A percentile compares a stretch with the other conserved stretches of the same genome.
Conservation (phyloP, 1,140 invertebrate species). For the Drosophila pseudoobscura region DNA sequence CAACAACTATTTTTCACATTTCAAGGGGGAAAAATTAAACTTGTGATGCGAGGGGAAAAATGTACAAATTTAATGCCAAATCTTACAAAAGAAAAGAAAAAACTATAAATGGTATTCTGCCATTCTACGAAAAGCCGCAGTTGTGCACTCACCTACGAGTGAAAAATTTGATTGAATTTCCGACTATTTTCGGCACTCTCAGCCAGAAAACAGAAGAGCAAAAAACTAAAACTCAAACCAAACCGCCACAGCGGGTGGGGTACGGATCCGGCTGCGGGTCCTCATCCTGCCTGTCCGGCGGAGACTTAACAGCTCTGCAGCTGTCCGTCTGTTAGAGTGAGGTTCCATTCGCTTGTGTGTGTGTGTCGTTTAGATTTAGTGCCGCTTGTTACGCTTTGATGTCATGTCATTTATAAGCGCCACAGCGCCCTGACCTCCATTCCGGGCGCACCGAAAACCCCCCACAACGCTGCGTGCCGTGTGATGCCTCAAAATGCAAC, state of each 20-base stretch:
- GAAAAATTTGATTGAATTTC: conserved; percentile 31
- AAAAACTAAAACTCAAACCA: conserved; percentile 51
- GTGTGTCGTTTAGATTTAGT: conserved; percentile 78
- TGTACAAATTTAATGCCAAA: too few relatives aligned
- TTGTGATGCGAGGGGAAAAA: conserved; percentile 1
- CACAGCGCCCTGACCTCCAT: conserved; percentile 28
- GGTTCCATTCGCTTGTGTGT: conserved; percentile 20
- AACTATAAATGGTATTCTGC: too few relatives aligned
- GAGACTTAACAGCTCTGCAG: conserved; percentile 70
- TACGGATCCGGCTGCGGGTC: not conserved
- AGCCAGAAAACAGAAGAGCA: conserved; percentile 3
- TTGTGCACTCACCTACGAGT: not conserved
- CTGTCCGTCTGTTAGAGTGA: conserved; percentile 27
- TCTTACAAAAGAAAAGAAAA: not conserved
- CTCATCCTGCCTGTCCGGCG: conserved; percentile 49
- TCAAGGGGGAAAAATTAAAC: not conserved
- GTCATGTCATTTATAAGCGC: conserved; percentile 75
- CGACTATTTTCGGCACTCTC: not conserved
- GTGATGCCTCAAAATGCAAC: conserved; percentile 32
- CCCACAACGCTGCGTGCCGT: conserved; percentile 20
- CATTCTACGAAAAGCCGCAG: too few relatives aligned
- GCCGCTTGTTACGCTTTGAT: conserved; percentile 80
- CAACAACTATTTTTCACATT: not conserved
- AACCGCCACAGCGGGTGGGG: conserved; percentile 16
- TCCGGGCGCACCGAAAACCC: not conserved